Conservation (phyloP, 2,797 vertebrate species). For the Rhinichthys osculus region DNA sequence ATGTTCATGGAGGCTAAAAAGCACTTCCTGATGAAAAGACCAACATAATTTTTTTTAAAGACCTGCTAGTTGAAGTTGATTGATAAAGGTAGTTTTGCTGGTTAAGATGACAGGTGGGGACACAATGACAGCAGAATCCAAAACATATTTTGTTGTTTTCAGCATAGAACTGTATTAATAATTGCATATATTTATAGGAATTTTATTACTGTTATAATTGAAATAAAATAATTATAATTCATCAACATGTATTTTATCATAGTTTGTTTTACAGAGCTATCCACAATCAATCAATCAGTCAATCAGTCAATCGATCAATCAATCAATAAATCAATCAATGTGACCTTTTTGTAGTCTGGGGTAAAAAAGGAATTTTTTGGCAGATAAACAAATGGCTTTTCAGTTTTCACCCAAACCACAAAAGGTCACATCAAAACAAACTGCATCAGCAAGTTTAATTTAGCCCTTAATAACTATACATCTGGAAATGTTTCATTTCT, state of each 20-base stretch:
- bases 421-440: background rate
- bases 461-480: background rate
- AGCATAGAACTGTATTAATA: background rate
- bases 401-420: background rate
- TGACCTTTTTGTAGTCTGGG: background rate
- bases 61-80: background rate
- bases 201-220: background rate
- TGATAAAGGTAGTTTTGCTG: background rate
- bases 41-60: background rate
- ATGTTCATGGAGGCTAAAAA: background rate
- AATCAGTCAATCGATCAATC: background rate
- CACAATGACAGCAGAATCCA: background rate
- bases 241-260: background rate
- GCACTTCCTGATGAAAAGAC: background rate
- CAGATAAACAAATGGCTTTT: background rate
- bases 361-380: background rate
- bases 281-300: background rate
- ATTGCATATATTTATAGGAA: background rate
- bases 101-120: background rate
- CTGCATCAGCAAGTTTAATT: slow-evolving; percentile 7
- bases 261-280: background rate
- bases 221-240: background rate
- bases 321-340: background rate
- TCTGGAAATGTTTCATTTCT: background rate
- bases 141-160: background rate